These are phyloP conservation scores for Theristicus caerulescens DNA, from an alignment of 2,113 vertebrate species.

Conservation along the genomic window DNA sequence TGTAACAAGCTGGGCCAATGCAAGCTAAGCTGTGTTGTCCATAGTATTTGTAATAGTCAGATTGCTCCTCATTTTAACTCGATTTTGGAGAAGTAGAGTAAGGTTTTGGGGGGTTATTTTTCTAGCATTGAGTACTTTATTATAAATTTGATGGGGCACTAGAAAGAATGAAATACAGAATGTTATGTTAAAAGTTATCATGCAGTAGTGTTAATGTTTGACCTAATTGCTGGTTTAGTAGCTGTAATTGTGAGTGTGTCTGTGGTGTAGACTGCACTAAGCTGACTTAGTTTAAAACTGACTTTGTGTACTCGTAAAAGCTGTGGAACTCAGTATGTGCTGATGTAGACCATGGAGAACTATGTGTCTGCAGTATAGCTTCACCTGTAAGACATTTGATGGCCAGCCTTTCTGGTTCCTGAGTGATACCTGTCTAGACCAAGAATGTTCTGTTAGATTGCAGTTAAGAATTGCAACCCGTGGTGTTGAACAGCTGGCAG, in stretches of 20 bases:
- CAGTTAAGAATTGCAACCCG: constrained; percentile 94
- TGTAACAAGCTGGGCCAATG: neutral
- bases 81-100: neutral
- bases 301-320: neutral
- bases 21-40: neutral
- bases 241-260: neutral
- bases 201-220: neutral
- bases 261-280: neutral
- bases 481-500: constrained; percentile 92
- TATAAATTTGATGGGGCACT: neutral
- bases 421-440: neutral
- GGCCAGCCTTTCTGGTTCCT: neutral
- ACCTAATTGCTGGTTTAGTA: neutral
- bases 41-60: neutral
- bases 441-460: constrained; percentile 75
- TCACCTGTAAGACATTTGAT: neutral
- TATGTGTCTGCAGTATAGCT: neutral
- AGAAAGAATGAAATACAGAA: neutral
- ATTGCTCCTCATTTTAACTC: neutral
- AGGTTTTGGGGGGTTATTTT: neutral
- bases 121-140: neutral
- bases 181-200: neutral
- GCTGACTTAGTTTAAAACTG: neutral
- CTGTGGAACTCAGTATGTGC: neutral
- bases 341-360: neutral